These are phyloP conservation scores for Notolepis coatsorum DNA, from an alignment of 2,797 vertebrate species.

Conservation along the genomic window DNA sequence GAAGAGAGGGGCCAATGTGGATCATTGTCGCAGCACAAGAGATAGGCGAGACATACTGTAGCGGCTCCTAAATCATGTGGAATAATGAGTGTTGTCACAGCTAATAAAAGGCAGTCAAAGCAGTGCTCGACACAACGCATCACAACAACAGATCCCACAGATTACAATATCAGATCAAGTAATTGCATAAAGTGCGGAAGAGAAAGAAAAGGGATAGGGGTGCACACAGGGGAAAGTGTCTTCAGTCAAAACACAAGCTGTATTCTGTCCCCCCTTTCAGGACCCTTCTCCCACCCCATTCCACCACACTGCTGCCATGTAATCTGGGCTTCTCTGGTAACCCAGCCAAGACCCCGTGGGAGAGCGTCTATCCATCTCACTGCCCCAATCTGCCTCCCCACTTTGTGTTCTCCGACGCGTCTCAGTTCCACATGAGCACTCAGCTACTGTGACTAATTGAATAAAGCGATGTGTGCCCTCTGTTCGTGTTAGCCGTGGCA, in stretches of 20 bases:
- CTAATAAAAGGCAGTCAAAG: conserved; percentile 64
- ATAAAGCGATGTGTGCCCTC: conserved; percentile 77
- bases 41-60: conserved; percentile 50
- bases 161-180: conserved; percentile 50
- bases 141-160: conserved; percentile 37
- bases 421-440: conserved; percentile 78
- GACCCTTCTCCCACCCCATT: background rate
- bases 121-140: conserved; percentile 34
- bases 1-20: conserved; percentile 50
- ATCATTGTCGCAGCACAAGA: conserved; percentile 57
- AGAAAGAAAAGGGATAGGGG: conserved; percentile 11
- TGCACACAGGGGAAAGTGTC: background rate
- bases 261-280: conserved; percentile 51
- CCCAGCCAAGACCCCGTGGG: conserved; percentile 70
- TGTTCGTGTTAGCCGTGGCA: conserved; percentile 76
- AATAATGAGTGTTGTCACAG: conserved; percentile 71
- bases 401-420: conserved; percentile 43
- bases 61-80: conserved; percentile 65
- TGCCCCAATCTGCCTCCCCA: conserved; percentile 71
- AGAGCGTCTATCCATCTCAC: conserved; percentile 76
- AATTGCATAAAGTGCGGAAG: conserved; percentile 21
- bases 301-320: conserved; percentile 68
- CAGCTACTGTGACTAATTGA: conserved; percentile 80
- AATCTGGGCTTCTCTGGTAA: conserved; percentile 72
- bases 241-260: conserved; percentile 44